These are phyloP conservation scores for Brachyhypopomus occidentalis DNA, from an alignment of 2,113 vertebrate species.

Conservation along the genomic window DNA sequence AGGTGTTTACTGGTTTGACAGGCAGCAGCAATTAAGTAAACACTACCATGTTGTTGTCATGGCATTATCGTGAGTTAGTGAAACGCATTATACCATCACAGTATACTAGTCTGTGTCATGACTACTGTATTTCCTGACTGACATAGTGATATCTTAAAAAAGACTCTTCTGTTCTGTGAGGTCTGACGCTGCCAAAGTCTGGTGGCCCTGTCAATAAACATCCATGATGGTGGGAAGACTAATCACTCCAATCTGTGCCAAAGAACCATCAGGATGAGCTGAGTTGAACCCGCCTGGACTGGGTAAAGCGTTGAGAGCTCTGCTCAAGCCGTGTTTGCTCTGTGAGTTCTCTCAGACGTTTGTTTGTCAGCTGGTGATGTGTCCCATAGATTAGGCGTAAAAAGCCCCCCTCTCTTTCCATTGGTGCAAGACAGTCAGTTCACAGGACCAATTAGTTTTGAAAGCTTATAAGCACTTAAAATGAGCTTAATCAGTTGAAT, in stretches of 20 bases:
- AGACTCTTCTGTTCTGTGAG: constrained; percentile 3
- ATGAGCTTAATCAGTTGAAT: constrained; percentile 11
- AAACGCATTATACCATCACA: not conserved
- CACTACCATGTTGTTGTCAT: not conserved
- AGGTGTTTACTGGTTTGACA: constrained; percentile 20
- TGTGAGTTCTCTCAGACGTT: not conserved
- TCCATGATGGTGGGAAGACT: constrained; percentile 58
- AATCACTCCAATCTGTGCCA: constrained; percentile 63
- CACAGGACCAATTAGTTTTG: no score
- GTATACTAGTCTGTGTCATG: not conserved
- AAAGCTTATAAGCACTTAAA: not conserved
- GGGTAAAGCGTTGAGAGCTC: not conserved
- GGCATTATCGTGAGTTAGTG: not conserved
- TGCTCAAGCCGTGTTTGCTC: not conserved
- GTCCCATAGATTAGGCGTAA: not conserved
- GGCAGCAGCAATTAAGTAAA: not conserved
- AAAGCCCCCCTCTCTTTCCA: not conserved
- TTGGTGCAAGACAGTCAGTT: no score
- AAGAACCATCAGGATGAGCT: constrained; percentile 55
- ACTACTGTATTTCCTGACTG: not conserved
- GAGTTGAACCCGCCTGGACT: not conserved
- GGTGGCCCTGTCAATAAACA: constrained; percentile 61
- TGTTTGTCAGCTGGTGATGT: not conserved
- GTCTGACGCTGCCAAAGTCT: constrained; percentile 18
- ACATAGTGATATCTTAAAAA: not conserved